These are phyloP conservation scores for Pectinophora gossypiella DNA, from an alignment of 1,140 invertebrate species.

Conservation along the genomic window DNA sequence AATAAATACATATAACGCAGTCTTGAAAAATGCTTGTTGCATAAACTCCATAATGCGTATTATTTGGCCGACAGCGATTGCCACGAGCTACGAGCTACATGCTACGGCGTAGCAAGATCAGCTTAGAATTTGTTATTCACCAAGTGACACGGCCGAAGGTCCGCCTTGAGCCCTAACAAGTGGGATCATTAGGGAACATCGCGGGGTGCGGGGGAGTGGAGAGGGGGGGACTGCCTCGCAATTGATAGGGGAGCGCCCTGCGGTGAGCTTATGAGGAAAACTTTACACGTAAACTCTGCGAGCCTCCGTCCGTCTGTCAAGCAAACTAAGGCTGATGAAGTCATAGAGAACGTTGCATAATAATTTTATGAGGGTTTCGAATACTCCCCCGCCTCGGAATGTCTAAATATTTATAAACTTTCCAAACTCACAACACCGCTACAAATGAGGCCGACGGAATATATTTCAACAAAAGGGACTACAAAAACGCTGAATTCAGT, in stretches of 20 bases:
- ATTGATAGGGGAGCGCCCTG: constrained; percentile 69
- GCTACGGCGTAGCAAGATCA: constrained; percentile 40
- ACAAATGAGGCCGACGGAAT: no score
- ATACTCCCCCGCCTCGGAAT: no score
- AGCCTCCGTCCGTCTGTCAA: constrained; percentile 44
- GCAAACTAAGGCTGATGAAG: constrained; percentile 45
- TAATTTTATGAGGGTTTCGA: neutral
- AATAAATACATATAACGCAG: neutral
- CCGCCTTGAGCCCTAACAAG: constrained; percentile 67
- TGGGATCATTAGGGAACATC: constrained; percentile 67
- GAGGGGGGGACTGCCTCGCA: constrained; percentile 29
- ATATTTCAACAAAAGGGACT: no score
- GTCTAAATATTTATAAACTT: neutral
- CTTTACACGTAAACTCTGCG: constrained; percentile 58
- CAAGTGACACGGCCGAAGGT: constrained; percentile 63
- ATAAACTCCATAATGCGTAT: constrained; percentile 17
- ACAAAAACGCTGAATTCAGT: neutral
- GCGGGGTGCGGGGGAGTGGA: constrained; percentile 12
- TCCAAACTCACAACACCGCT: no score
- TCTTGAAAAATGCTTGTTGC: constrained; percentile 9
- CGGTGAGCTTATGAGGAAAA: constrained; percentile 66
- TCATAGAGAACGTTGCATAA: constrained; percentile 23
- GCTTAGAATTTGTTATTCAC: constrained; percentile 67
- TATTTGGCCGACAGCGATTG: constrained; percentile 18
- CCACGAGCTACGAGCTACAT: constrained; percentile 18